Percentiles rank a stretch among this genome's conserved stretches.
Conservation (phyloP, 2,113 vertebrate genomes). For the Cairina moschata region DNA sequence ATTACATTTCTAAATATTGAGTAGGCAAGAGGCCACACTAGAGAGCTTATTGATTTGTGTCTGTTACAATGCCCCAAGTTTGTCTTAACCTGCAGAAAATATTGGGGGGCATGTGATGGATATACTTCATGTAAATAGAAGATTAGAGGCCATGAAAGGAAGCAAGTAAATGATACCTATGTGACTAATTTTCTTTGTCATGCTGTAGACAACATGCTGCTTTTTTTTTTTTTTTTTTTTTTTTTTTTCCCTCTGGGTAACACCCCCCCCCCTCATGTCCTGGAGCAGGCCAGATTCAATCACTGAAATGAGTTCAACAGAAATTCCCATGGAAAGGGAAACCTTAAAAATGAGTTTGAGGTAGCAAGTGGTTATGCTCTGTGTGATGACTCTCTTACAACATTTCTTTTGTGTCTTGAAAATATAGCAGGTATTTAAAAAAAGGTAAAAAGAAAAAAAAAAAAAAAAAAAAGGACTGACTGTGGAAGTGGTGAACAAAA, state of each 20-base stretch:
- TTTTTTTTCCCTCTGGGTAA: not conserved
- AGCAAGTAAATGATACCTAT: slow-evolving; percentile 21
- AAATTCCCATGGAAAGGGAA: slow-evolving; percentile 33
- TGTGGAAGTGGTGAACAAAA: not conserved
- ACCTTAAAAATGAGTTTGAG: slow-evolving; percentile 40
- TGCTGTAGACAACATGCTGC: not conserved
- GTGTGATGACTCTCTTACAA: not conserved
- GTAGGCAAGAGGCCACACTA: not conserved
- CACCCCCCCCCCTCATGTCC: not conserved
- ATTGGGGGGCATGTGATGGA: not conserved
- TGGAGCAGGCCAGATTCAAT: slow-evolving; percentile 39
- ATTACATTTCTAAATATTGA: not conserved
- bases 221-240: not conserved
- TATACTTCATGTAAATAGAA: slow-evolving; percentile 25
- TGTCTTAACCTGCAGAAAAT: not conserved
- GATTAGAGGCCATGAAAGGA: slow-evolving; percentile 16
- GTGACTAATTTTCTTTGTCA: slow-evolving; percentile 53
- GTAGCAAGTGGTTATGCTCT: not conserved
- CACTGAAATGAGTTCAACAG: slow-evolving; percentile 41
- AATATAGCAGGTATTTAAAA: not conserved
- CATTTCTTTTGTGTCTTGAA: slow-evolving; percentile 16
- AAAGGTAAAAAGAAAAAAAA: not conserved
- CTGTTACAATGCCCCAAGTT: not conserved
- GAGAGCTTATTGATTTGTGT: not conserved
- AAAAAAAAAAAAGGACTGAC: not conserved